Conservation (phyloP, 2,113 vertebrate species). For the Nicator chloris region DNA sequence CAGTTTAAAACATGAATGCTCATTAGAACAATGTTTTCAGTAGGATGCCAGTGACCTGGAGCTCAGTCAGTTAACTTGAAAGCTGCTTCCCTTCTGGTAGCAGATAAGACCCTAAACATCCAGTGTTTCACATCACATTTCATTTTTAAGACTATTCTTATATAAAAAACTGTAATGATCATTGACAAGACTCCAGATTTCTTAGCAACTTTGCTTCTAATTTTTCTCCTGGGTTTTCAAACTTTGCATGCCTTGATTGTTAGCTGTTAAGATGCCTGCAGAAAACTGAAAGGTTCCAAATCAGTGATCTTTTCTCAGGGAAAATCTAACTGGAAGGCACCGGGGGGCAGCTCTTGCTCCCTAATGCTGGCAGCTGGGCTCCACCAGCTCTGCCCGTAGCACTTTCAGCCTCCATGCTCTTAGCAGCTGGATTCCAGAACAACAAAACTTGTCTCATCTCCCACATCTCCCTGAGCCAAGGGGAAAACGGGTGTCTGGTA, state of each 20-base stretch:
- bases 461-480: not conserved
- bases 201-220: not conserved
- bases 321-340: not conserved
- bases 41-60: not conserved
- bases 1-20: not conserved
- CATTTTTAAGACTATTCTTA: not conserved
- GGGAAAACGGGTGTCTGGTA: not conserved
- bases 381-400: not conserved
- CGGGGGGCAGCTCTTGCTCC: not conserved
- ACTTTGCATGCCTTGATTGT: not conserved
- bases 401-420: not conserved
- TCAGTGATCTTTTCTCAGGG: not conserved
- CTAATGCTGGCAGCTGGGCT: not conserved
- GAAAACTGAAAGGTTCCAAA: not conserved
- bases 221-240: not conserved
- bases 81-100: not conserved
- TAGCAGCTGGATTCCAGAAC: not conserved
- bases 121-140: not conserved
- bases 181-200: not conserved
- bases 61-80: not conserved
- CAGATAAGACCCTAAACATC: not conserved
- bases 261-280: not conserved
- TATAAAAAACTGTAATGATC: not conserved
- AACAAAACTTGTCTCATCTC: not conserved
- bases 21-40: not conserved